Conservation (phyloP, 2,888 invertebrate species). For the Meteorus colon region DNA sequence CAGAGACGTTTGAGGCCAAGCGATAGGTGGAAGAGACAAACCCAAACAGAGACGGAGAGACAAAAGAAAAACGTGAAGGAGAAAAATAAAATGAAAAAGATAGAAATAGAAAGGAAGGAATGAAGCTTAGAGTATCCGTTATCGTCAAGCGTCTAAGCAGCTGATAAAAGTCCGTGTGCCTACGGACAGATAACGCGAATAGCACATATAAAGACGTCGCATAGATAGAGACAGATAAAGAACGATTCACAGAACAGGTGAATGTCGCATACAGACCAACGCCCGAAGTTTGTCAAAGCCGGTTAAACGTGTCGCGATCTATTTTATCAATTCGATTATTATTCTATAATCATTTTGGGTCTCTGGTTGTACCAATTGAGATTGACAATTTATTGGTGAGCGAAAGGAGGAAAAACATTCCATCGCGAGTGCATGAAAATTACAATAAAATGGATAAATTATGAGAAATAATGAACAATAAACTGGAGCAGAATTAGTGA, state of each 20-base stretch:
- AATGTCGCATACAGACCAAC: constrained; percentile 66
- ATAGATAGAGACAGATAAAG: constrained; percentile 71
- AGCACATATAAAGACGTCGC: constrained; percentile 68
- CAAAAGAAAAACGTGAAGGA: constrained; percentile 38
- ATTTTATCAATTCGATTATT: constrained; percentile 32
- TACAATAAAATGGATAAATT: neutral
- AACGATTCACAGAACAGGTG: constrained; percentile 69
- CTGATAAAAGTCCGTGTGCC: constrained; percentile 71
- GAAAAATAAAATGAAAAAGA: constrained; percentile 46
- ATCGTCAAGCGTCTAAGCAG: constrained; percentile 69
- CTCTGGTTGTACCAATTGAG: neutral
- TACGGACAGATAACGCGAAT: constrained; percentile 70
- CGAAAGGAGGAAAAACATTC: neutral
- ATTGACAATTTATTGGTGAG: neutral
- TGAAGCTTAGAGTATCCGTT: constrained; percentile 61
- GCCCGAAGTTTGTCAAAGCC: constrained; percentile 61
- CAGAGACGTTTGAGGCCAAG: constrained; percentile 13
- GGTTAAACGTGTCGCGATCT: constrained; percentile 33
- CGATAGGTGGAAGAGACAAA: constrained; percentile 12
- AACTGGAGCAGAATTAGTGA: neutral
- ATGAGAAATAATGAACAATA: neutral
- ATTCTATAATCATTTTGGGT: constrained; percentile 5
- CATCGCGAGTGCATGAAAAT: no score
- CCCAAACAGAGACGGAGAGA: constrained; percentile 5
- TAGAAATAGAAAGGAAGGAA: constrained; percentile 45